Evolutionary conservation across 2,888 invertebrate species (phyloP), one percentile per base, ranked within the genome.

Genomic region (Drosophila peninsularis): DNA sequence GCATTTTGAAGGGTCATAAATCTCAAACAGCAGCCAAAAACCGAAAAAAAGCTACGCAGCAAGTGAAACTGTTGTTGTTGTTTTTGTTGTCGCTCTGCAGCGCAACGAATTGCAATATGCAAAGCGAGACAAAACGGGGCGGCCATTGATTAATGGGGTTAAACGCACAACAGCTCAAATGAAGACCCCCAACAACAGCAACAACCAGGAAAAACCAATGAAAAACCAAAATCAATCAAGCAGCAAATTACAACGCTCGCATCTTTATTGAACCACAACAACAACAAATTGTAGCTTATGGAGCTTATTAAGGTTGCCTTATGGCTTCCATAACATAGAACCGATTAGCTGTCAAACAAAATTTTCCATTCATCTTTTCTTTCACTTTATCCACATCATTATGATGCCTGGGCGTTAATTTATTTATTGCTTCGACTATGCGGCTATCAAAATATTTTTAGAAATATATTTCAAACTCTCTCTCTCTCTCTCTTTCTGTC

Each of bases 1-100:
- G 89, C 82, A 79, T 89, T 90, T 83, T 88, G 85, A 90, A 89
- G 83, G 83, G 84, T 79, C 82, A 91, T 91, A 90, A 90, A 90
- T 90, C 82, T 81, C 72, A 65, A 72, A 75, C 86, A 82, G 80
- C 58, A 67, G 66, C 61, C 42, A 42, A 49, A 76, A 76, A n/a
- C 72, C 68, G 71, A 63, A 62, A 53, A 67, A 69, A 53, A 17
- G 56, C 61, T 37, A 61, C 70, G 62, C 63, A 63, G 56, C 63
- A 58, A 67, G 52, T 53, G 64, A 30, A 42, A 30, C 37, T 52
- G 9, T 34, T 19, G 11, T 37, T 75, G 21, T 21, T 41, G 21
- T 50, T 58, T 42, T 37, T 63, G 60, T 41, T 60, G 57, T 11
- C 34, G 61, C 62, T 60, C 24, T 54, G 37, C 49, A 62, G 71